phyloP scores from a whole-genome alignment of 2,888 invertebrate genomes.

The Allygus modestus region DNA sequence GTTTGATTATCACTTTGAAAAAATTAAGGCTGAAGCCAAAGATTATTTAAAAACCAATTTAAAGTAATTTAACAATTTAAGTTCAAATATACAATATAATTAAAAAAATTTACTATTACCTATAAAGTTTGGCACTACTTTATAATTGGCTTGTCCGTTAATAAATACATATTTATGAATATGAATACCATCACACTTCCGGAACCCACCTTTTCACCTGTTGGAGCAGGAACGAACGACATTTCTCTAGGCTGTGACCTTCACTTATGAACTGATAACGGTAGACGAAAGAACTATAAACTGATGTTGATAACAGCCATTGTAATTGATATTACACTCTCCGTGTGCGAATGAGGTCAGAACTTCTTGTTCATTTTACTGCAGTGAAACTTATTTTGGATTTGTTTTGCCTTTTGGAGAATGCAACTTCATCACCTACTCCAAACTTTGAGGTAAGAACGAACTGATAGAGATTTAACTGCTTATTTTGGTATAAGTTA shows the following conservation, averaged over 20 bases:
- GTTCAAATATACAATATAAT: too few species aligned
- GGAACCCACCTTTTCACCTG: not conserved
- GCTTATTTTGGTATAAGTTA: too few species aligned
- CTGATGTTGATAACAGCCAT: not conserved
- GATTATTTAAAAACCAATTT: too few species aligned
- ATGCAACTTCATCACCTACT: not conserved
- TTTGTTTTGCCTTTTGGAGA: not conserved
- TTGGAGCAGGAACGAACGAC: not conserved
- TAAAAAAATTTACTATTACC: too few species aligned
- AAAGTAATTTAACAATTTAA: too few species aligned
- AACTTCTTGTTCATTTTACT: not conserved
- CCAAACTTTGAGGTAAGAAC: not conserved
- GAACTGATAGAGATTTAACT: not conserved
- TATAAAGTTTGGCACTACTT: too few species aligned
- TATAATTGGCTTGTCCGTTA: too few species aligned
- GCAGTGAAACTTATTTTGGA: not conserved
- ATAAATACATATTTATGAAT: too few species aligned
- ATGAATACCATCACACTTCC: too few species aligned
- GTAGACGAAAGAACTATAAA: constrained; percentile 11
- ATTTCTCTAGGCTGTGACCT: constrained; percentile 6
- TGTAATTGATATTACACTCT: constrained; percentile 17
- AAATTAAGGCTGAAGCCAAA: too few species aligned
- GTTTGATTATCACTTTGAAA: too few species aligned
- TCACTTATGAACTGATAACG: constrained; percentile 36
- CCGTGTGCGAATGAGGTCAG: constrained; percentile 35